Evolutionary conservation across 2,888 invertebrate species (phyloP), one percentile per base, ranked within the genome.

Genomic region (Selenia dentaria): DNA sequence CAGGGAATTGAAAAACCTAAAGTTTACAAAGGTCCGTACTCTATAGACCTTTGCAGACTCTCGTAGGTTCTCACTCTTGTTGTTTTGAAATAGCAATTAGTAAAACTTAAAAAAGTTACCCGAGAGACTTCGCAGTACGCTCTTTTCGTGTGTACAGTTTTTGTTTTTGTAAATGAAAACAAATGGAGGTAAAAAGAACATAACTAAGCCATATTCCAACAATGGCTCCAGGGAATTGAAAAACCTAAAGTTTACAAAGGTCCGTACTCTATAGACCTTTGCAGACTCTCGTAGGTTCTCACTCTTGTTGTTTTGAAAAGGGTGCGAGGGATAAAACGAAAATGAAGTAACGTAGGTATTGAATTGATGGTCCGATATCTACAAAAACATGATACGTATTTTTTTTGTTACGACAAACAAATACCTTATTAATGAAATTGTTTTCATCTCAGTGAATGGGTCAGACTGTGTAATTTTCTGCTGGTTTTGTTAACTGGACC

Each of bases 21-120:
- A 36, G 31, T 35, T 40, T 35, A 31, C 35, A 46, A 40, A 40
- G 35, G 35, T 40, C 27, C 26, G 20, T 31, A 12, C 27, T 28
- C 22, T 16, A 27, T 18, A 29, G 13, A 35, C 33, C 42, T 34
- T 18, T 25, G 8, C 10, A 6, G 25, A 46, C 33, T 34, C 31
- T 10, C 24, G 8, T 2, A 22, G 1, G 6, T 22, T 8, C 22
- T 8, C 8, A 22, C 8, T 22, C 1, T 22, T 8, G 18, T 18
- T 18, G 18, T 18, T 54, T 49, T 34, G 24, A 40, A 53, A 22
- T 32, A 27, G 16, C 26, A 24, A 37, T 43, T 48, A 8, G 29
- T 29, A 40, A 42, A 26, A 26, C 35, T 46, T 35, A 36, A n/a
- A n/a, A 37, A 43, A 37, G 40, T 40, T 20, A 18, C 40, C 20